Evolutionary conservation across 2,797 vertebrate species (phyloP).

Genomic region (Scarus forsteni): DNA sequence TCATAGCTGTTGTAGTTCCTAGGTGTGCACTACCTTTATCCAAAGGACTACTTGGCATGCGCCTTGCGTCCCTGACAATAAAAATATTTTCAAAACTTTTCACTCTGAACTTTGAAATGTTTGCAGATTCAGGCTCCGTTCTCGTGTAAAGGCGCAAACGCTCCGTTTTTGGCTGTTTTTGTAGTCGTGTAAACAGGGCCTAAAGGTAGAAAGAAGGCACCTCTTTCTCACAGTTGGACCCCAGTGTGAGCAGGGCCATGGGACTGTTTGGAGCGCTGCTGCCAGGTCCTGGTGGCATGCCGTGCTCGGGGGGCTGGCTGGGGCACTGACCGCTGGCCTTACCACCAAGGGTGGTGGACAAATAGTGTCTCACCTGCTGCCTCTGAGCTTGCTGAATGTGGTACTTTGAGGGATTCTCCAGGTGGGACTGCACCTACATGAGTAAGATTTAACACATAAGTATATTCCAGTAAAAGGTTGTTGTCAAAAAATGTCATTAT

Average conservation of each 20-base stretch:
- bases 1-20: too few relatives aligned
- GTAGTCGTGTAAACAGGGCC: too few relatives aligned
- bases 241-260: conserved; percentile 97
- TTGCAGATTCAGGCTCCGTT: too few relatives aligned
- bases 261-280: conserved; percentile 98
- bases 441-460: conserved; percentile 1
- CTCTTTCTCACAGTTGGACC: conserved; percentile 98
- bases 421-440: conserved; percentile 93
- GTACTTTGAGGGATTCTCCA: conserved; percentile 96
- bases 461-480: background rate
- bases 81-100: too few relatives aligned
- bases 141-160: too few relatives aligned
- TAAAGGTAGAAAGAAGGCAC: conserved; percentile 63
- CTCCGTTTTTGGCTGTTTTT: too few relatives aligned
- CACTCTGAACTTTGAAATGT: too few relatives aligned
- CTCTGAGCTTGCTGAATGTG: conserved; percentile 96
- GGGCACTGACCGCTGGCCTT: conserved; percentile 93
- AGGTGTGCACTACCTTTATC: too few relatives aligned
- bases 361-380: conserved; percentile 98
- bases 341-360: conserved; percentile 92
- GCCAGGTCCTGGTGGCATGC: conserved; percentile 94
- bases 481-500: background rate
- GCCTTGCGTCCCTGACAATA: too few relatives aligned
- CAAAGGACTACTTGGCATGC: too few relatives aligned
- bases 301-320: conserved; percentile 94